phyloP scores from a whole-genome alignment of 2,888 invertebrate species.

The Caenorhabditis sp. region DNA sequence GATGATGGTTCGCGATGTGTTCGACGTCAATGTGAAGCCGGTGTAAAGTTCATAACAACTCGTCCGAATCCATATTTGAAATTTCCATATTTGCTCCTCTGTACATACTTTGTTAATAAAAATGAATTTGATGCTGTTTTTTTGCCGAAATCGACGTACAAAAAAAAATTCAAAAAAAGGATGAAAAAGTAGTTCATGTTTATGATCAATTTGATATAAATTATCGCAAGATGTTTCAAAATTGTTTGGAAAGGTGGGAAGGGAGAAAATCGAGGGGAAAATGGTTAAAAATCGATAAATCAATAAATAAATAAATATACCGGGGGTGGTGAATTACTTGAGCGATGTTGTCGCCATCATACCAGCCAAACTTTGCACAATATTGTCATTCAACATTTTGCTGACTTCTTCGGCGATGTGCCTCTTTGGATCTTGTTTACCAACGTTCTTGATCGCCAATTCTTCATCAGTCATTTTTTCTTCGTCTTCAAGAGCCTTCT shows the following conservation, averaged over 20 bases:
- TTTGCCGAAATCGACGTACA: slow-evolving; percentile 59
- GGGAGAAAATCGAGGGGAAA: neutral
- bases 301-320: neutral
- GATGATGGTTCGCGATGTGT: slow-evolving; percentile 65
- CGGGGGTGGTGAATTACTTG: slow-evolving; percentile 38
- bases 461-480: slow-evolving; percentile 99
- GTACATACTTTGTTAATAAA: slow-evolving; percentile 65
- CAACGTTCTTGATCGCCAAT: slow-evolving; percentile 98
- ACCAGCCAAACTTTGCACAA: slow-evolving; percentile 66
- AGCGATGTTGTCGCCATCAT: slow-evolving; percentile 68
- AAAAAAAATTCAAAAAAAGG: slow-evolving; percentile 60
- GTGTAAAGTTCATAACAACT: slow-evolving; percentile 65
- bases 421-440: slow-evolving; percentile 92
- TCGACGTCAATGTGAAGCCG: slow-evolving; percentile 68
- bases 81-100: slow-evolving; percentile 68
- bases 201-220: slow-evolving; percentile 1
- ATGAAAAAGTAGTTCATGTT: slow-evolving; percentile 21
- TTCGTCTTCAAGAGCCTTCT: slow-evolving; percentile 96
- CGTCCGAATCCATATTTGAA: slow-evolving; percentile 67
- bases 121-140: slow-evolving; percentile 66
- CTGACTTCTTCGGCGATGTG: slow-evolving; percentile 90
- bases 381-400: slow-evolving; percentile 67
- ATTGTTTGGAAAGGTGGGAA: neutral
- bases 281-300: neutral
- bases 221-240: neutral